phyloP scores from a whole-genome alignment of 2,797 vertebrate species.

The Rhynchotus rufescens region DNA sequence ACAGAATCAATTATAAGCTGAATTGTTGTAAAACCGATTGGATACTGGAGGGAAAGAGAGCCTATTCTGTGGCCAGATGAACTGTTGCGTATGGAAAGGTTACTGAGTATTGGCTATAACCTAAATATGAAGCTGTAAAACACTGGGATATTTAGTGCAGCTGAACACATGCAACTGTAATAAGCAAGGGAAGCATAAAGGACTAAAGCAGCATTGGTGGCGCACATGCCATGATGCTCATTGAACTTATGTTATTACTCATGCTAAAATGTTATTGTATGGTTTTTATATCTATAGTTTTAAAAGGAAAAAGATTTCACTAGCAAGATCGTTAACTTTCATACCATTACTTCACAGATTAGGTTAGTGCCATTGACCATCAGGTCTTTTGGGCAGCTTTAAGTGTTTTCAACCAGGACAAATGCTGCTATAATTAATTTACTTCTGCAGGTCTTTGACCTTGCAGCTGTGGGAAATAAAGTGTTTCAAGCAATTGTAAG shows the following conservation, averaged over 20 bases:
- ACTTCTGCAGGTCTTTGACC: slow-evolving; percentile 40
- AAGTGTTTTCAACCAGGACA: slow-evolving; percentile 36
- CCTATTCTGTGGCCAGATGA: not conserved
- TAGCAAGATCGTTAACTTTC: slow-evolving; percentile 22
- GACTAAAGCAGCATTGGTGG: not conserved
- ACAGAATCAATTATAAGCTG: not conserved
- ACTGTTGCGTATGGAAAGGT: not conserved
- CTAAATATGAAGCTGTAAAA: not conserved
- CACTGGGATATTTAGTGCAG: rapidly evolving
- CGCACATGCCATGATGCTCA: not conserved
- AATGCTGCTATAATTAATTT: slow-evolving; percentile 44
- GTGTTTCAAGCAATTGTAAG: slow-evolving; percentile 35
- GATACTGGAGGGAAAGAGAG: not conserved
- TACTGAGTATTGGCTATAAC: not conserved
- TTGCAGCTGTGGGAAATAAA: slow-evolving; percentile 43
- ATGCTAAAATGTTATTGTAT: not conserved
- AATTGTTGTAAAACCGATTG: not conserved
- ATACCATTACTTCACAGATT: not conserved
- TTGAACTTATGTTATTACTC: not conserved
- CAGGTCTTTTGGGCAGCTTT: not conserved
- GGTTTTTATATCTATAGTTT: not conserved
- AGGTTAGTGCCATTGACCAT: slow-evolving; percentile 18
- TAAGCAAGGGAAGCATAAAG: not conserved
- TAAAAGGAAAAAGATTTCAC: slow-evolving; percentile 1
- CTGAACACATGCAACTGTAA: not conserved